Conservation (phyloP, 2,797 vertebrate species). For the Lerista edwardsae region DNA sequence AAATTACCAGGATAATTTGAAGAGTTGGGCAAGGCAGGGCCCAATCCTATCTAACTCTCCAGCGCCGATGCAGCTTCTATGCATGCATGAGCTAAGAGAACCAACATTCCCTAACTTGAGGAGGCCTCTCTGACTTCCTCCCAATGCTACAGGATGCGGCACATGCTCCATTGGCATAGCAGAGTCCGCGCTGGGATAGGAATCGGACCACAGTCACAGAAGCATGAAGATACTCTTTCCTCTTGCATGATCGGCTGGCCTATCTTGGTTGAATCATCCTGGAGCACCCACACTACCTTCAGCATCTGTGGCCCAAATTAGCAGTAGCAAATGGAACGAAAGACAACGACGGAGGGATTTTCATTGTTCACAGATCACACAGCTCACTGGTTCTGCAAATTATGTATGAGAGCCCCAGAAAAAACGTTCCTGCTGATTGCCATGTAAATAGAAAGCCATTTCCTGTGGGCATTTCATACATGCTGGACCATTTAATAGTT, state of each 20-base stretch:
- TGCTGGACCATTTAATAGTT: neutral
- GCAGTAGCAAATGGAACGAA: slow-evolving; percentile 42
- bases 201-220: too few species aligned
- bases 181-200: too few species aligned
- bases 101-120: too few species aligned
- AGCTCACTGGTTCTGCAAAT: slow-evolving; percentile 33
- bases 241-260: neutral
- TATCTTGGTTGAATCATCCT: neutral
- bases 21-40: too few species aligned
- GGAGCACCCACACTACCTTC: neutral
- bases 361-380: slow-evolving; percentile 36
- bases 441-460: neutral
- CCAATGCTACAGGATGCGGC: too few species aligned
- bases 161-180: too few species aligned
- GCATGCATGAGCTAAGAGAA: too few species aligned
- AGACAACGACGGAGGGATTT: slow-evolving; percentile 5
- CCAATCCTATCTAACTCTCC: neutral
- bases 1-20: neutral
- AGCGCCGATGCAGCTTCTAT: too few species aligned
- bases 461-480: neutral
- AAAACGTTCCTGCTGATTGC: slow-evolving; percentile 21
- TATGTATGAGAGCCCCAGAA: slow-evolving; percentile 27
- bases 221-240: neutral
- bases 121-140: too few species aligned
- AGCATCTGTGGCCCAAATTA: slow-evolving; percentile 38